Evolutionary conservation across 1,140 invertebrate genomes (phyloP), one percentile per base, ranked within the genome.

Genomic region (Drosophila ercepeae): DNA sequence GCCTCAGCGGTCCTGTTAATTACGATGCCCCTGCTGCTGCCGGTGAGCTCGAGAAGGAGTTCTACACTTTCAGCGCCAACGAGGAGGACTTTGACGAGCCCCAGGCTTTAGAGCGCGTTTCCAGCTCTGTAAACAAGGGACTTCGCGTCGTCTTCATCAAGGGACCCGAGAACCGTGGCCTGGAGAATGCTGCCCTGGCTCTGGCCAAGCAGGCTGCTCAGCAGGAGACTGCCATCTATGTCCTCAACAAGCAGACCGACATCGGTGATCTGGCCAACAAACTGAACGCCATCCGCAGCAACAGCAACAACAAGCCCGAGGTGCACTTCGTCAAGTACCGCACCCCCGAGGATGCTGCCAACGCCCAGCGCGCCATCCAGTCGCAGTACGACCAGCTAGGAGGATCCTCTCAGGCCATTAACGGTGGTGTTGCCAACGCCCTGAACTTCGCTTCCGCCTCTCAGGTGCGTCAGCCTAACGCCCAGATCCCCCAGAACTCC

Each of bases 101-200:
- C 34, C 54, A 78, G 44, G 79, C 59, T 19, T 46, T 79, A 29
- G 65, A 89, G 21, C 64, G 73, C 39, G 70, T 67, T 9, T 52
- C 76, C 19, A 75, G 55, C 60, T 64, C 73, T 8, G 68, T 82
- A 21, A 82, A 82, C 74, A 82, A 83, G 74, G 78, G 78, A 23
- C 78, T 90, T 29, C 89, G 88, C 9, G 89, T 90, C 9, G 72
- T 90, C 46, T 89, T 90, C 76, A 89, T 90, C 48, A 89, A 89
- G 74, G 86, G 82, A 54, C 89, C 89, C 49, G 88, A 90, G 73
- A 88, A 89, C 71, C 63, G 68, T 68, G 88, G 88, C 6, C 29
- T 90, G 55, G 82, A 89, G 64, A 77, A 90, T 50, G 89, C 89
- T 19, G 89, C 88, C 2, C 42, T 90, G 50, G 69, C 84, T 19